Base-by-base conservation (phyloP, 1,140 invertebrate species). In the Gryllus bimaculatus region DNA sequence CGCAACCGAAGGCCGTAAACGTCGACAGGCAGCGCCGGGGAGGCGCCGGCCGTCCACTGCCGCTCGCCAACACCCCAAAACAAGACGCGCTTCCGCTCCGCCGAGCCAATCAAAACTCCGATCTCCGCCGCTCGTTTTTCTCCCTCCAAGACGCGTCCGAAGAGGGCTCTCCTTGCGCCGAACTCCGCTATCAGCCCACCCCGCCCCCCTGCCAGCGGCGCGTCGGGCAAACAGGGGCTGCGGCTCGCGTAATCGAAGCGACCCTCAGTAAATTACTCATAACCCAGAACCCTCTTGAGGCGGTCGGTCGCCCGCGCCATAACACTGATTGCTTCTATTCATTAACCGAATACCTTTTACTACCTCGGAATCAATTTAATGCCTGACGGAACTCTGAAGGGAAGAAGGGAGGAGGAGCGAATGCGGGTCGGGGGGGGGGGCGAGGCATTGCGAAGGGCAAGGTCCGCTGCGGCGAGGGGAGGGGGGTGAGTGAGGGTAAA, bases 311-410 rank as follows among this genome's bases (percentile, higher is more conserved):
- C 54, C 54, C 54, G 10, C 54, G 2, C 54, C 54, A 66, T 66
- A 66, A 66, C 54, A 66, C 54, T 66, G 54, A 66, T 66, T 66
- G 54, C 54, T 66, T 66, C 54, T 66, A 66, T 66, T 66, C 54
- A 66, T 66, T 66, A n/a, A 66, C 54, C 54, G 54, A 66, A 66
- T 66, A 66, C 54, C 54, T 66, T 66, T 66, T 66, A 66, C 54
- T 66, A 66, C 54, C 54, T 66, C 54, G 54, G 54, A 66, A 66
- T 66, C 54, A 66, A n/a, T 66, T 66, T 66, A 66, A 66, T 66
- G 54, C 54, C 54, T 66, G 10, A 66, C 54, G 54, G 54, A 66
- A 66, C 54, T 66, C 54, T n/a, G 10, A 66, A 66, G 54, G 54
- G 54, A 66, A 66, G 54, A 66, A 66, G 54, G 54, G 54, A 1